Conservation (phyloP, 1,140 invertebrate genomes). For the Microplitis mediator region DNA sequence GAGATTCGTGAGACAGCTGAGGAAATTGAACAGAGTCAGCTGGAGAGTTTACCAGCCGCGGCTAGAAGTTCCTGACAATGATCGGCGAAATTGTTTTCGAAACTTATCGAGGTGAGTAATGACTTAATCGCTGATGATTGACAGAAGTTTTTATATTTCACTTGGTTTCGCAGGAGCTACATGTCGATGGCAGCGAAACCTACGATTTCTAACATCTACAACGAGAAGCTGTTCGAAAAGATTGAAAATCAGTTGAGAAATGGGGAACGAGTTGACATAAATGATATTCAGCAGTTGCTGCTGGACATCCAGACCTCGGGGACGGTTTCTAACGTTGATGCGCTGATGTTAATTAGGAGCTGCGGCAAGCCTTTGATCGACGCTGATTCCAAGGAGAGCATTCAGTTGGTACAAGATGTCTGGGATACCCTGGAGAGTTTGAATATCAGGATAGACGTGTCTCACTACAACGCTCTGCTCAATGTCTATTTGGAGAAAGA, state of each 20-base stretch:
- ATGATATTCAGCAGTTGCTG: background rate
- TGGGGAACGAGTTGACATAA: background rate
- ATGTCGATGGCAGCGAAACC: conserved; percentile 15
- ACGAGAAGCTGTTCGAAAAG: background rate
- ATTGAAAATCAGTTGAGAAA: conserved; percentile 8
- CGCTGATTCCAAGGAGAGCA: background rate
- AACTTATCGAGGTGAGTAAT: conserved; percentile 23
- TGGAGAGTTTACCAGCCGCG: background rate
- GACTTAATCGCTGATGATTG: background rate
- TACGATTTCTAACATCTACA: background rate
- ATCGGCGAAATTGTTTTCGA: background rate
- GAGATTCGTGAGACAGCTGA: conserved; percentile 11
- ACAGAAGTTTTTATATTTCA: background rate
- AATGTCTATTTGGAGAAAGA: conserved; percentile 85
- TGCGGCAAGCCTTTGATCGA: conserved; percentile 27
- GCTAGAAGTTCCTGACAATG: background rate
- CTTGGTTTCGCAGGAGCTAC: conserved; percentile 26
- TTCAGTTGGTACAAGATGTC: conserved; percentile 26
- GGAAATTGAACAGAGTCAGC: background rate
- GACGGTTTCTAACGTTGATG: conserved; percentile 19
- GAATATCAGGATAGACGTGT: conserved; percentile 77
- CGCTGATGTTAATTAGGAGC: conserved; percentile 26
- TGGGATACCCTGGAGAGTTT: conserved; percentile 28
- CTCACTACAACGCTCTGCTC: conserved; percentile 85
- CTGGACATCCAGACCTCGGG: conserved; percentile 9